Conservation (phyloP, 2,888 invertebrate species). For the Drosophila colorata region DNA sequence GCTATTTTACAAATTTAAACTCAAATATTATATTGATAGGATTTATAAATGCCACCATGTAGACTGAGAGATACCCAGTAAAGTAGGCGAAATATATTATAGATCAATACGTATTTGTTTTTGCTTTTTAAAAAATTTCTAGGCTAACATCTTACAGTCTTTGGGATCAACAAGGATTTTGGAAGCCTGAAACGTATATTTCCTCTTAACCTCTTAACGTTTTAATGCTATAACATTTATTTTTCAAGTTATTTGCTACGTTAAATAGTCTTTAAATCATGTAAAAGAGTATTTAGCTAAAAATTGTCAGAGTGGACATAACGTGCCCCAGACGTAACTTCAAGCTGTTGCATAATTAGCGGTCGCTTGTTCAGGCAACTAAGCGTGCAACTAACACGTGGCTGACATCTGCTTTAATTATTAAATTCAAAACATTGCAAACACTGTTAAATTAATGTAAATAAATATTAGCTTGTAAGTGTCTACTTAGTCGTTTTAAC, state of each 20-base stretch:
- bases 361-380: slow-evolving; percentile 25
- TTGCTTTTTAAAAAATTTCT: too few species aligned
- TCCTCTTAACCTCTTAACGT: slow-evolving; percentile 32
- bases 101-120: too few species aligned
- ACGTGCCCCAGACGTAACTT: neutral
- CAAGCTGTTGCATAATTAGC: slow-evolving; percentile 34
- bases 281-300: slow-evolving; percentile 25
- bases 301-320: slow-evolving; percentile 3
- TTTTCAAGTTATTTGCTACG: slow-evolving; percentile 5
- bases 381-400: slow-evolving; percentile 35
- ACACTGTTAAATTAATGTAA: slow-evolving; percentile 17
- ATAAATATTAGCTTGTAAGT: neutral
- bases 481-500: neutral
- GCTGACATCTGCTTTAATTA: slow-evolving; percentile 24
- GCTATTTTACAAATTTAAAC: slow-evolving; percentile 9
- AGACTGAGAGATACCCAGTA: slow-evolving; percentile 1
- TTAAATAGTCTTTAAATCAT: slow-evolving; percentile 26
- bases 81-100: neutral
- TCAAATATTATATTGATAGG: slow-evolving; percentile 13
- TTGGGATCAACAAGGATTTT: too few species aligned
- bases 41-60: neutral
- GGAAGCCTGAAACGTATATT: neutral
- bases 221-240: too few species aligned
- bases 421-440: slow-evolving; percentile 20
- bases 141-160: too few species aligned